Evolutionary conservation across 64 coral and sea anemone genomes (phyloP).

Genomic region (Pocillopora verrucosa): DNA sequence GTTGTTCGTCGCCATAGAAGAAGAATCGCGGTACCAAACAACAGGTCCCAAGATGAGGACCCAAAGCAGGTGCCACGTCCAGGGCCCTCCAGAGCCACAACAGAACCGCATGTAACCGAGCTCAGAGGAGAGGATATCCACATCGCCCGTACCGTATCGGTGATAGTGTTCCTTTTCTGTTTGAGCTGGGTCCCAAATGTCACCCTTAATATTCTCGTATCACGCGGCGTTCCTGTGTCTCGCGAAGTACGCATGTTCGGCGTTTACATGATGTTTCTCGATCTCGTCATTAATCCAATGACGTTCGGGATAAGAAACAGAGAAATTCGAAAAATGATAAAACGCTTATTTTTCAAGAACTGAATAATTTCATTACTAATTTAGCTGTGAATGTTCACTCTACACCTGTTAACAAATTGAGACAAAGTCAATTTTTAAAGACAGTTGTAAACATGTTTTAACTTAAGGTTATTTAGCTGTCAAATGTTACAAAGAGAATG

Average conservation of each 20-base stretch:
- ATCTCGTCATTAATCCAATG: conserved; percentile 15
- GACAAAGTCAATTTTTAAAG: background rate
- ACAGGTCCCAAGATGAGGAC: background rate
- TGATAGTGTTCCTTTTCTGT: conserved; percentile 32
- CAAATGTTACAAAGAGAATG: too few species aligned
- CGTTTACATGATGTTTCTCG: conserved; percentile 32
- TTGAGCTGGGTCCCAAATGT: conserved; percentile 16
- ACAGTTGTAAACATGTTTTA: background rate
- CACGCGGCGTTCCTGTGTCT: conserved; percentile 5
- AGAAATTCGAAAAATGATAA: background rate
- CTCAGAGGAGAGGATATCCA: conserved; percentile 23
- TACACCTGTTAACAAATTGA: too few species aligned
- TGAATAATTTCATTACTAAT: background rate
- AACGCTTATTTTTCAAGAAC: background rate
- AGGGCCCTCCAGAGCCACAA: background rate
- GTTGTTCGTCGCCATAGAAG: background rate
- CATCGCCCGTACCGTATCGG: conserved; percentile 7
- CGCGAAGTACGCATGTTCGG: background rate
- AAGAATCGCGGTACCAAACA: background rate
- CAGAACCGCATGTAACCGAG: background rate
- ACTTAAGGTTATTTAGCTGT: too few species aligned
- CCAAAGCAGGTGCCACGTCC: background rate
- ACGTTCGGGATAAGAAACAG: conserved; percentile 28
- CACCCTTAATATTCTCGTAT: background rate
- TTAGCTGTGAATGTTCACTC: too few species aligned